Evolutionary conservation across 2,113 vertebrate genomes (phyloP).

Genomic region (Ahaetulla prasina): DNA sequence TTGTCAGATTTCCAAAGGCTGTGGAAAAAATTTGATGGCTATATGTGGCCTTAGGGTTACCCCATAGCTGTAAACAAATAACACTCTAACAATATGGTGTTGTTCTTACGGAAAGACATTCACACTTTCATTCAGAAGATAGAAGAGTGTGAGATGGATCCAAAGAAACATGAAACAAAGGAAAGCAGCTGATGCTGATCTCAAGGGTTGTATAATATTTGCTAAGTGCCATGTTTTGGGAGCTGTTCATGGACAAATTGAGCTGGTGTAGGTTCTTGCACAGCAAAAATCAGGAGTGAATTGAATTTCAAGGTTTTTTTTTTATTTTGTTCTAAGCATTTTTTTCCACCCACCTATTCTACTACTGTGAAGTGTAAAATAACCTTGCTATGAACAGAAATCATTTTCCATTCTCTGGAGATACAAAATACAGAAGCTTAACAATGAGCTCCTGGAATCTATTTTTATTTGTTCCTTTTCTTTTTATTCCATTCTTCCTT

Average conservation of each 20-base stretch:
- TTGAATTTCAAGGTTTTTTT: neutral
- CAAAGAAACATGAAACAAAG: neutral
- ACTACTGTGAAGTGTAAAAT: neutral
- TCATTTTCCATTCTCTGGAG: neutral
- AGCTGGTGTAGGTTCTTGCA: neutral
- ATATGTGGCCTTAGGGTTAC: neutral
- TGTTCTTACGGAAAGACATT: neutral
- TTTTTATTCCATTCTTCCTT: neutral
- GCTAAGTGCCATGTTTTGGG: neutral
- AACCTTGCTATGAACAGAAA: neutral
- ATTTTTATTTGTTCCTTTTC: neutral
- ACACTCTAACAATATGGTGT: neutral
- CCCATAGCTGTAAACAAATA: neutral
- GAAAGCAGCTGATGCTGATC: neutral
- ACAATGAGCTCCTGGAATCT: neutral
- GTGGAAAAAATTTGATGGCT: neutral
- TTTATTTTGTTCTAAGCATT: neutral
- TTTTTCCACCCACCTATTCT: neutral
- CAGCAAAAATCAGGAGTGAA: neutral
- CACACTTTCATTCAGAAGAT: neutral
- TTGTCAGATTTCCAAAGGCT: neutral
- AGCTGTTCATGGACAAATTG: neutral
- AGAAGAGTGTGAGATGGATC: neutral
- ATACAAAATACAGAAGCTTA: neutral
- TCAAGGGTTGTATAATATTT: neutral